A percentile compares a stretch with the other conserved stretches of the same genome.
Evolutionary conservation across 1,140 invertebrate species (phyloP).

Genomic region (Alviniconcha marisindica): DNA sequence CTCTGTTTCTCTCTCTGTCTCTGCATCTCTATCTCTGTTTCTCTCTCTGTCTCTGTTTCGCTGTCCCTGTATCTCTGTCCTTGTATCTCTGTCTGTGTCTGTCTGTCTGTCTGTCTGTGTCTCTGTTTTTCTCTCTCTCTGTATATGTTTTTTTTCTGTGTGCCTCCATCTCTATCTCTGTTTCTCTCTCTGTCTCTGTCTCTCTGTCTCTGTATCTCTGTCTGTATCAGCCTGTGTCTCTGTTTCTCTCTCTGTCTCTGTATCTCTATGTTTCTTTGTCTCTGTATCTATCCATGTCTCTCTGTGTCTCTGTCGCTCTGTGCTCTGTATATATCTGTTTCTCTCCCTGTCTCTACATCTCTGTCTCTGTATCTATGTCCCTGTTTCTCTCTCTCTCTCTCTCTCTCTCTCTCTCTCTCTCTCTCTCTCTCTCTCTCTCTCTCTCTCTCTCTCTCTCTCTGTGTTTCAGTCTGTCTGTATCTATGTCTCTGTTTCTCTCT

Average conservation of each 20-base stretch:
- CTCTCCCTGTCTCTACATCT: too few relatives aligned
- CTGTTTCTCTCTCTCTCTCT: too few relatives aligned
- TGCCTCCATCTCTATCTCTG: too few relatives aligned
- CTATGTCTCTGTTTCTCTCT: slow-evolving; percentile 16
- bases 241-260: too few relatives aligned
- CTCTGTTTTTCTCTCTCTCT: background rate
- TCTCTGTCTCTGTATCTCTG: too few relatives aligned
- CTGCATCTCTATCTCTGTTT: slow-evolving; percentile 1
- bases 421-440: slow-evolving; percentile 8
- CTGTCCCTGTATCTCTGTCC: background rate
- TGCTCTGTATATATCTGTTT: too few relatives aligned
- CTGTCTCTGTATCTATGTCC: slow-evolving; percentile 4
- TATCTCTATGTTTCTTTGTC: too few relatives aligned
- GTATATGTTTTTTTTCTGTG: background rate
- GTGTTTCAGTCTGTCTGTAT: background rate
- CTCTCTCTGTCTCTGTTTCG: slow-evolving; percentile 12
- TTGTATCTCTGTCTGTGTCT: slow-evolving; percentile 4
- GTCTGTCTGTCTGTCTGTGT: too few relatives aligned
- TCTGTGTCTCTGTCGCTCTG: too few relatives aligned
- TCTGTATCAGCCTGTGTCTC: too few relatives aligned
- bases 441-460: slow-evolving; percentile 28
- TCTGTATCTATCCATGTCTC: too few relatives aligned
- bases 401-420: slow-evolving; percentile 5
- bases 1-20: background rate
- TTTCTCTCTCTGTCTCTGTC: too few relatives aligned